Percentiles rank a stretch among this genome's conserved stretches.
Evolutionary conservation across 2,113 vertebrate genomes (phyloP).

Genomic region (Nymphicus hollandicus): DNA sequence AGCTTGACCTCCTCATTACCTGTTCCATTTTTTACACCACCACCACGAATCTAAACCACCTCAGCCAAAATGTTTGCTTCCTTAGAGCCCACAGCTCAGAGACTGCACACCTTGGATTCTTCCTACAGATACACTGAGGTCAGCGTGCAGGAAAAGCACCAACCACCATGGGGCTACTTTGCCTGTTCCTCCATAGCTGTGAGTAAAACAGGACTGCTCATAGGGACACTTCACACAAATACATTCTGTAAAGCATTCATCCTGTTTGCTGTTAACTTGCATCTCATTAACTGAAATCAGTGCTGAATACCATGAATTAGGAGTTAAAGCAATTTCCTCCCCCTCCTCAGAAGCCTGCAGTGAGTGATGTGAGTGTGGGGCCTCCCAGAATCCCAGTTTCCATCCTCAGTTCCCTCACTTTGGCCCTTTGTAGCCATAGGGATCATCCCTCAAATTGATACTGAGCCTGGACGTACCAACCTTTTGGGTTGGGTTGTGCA

Average conservation of each 20-base stretch:
- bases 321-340: background rate
- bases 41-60: background rate
- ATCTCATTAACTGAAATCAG: background rate
- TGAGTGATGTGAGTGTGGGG: fast-evolving
- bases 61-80: conserved; percentile 14
- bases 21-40: conserved; percentile 29
- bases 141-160: background rate
- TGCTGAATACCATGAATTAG: background rate
- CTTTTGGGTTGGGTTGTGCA: background rate
- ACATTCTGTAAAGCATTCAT: background rate
- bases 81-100: background rate
- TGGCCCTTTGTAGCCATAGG: background rate
- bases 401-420: background rate
- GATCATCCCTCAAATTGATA: background rate
- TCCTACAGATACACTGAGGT: background rate
- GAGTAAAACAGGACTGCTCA: background rate
- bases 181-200: background rate
- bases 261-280: background rate
- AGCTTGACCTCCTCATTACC: conserved; percentile 61
- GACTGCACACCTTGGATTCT: background rate
- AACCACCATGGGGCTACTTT: background rate
- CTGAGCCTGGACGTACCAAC: background rate
- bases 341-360: background rate
- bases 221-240: background rate
- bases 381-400: background rate